Base-by-base conservation (phyloP, 2,888 invertebrate species). In the Xanthorhoe spadicearia region DNA sequence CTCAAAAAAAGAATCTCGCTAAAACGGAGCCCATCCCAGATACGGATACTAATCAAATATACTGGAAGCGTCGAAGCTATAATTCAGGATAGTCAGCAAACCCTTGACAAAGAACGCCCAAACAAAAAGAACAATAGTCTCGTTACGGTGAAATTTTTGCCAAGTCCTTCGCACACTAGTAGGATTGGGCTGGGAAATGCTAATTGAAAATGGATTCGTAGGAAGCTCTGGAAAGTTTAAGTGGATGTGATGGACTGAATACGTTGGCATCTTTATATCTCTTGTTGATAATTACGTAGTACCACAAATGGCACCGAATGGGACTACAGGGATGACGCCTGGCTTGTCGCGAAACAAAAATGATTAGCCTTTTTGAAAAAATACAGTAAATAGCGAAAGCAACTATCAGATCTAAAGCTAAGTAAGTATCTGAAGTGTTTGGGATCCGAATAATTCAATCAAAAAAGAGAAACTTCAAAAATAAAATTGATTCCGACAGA, bases 111-210 rank as follows among this genome's bases (percentile, higher is more conserved):
- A 84, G 82, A 81, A 84, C 78, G 76, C 74, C 83, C 83, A 87
- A 87, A 88, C 86, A 89, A 89, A 86, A 88, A 87, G 83, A 82
- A 90, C 89, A 90, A 89, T 89, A 83, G 79, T 80, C 84, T 89
- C 86, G 86, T 90, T 89, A 89, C 79, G 76, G 77, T 84, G 77
- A 77, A 79, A 84, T 84, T 85, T 85, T 85, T 83, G 81, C 83
- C 82, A 81, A 81, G 77, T 78, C 77, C 77, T 74, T 76, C 72
- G 68, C 66, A 70, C 73, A 74, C 77, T 75, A 73, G 74, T 76
- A 73, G 74, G 61, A 57, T 32, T 53, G 77, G 77, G 74, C 75
- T 71, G 81, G 81, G 81, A 80, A 86, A 88, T 86, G 82, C 83
- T 88, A 87, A 88, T 87, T 84, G 81, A 78, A 82, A 82, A 81